Evolutionary conservation across 37 sponge, comb jelly and placozoan species (phyloP), one percentile per base, ranked within the genome.

Genomic region (Haliclona indistincta): DNA sequence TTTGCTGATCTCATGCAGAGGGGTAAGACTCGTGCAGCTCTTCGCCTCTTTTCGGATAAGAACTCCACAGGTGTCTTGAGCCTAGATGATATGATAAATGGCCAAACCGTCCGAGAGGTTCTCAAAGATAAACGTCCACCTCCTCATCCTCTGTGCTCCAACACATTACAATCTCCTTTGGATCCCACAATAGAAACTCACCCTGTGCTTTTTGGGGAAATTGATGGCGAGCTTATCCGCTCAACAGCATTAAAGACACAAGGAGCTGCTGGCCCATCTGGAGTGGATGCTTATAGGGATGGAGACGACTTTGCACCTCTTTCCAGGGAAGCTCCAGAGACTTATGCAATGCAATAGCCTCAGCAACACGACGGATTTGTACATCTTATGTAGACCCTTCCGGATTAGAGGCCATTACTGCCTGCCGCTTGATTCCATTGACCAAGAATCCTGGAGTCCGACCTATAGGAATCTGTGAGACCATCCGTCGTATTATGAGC

Each of bases 391-490:
- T 86, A 17, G 61, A 80, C 41, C 87, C 87, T 44, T 54, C 51
- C 4, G 40, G 75, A 35, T 38, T 77, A 17, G 26, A 61, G 13
- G 82, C 72, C 11, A 38, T 81, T 38, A 51, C 49, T 20, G 76
- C 87, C 32, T 81, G 75, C 54, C 38, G 77, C 23, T 54, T 80
- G 22, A 80, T 86, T 40, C 60, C 87, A 20, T 56, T 80, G 23
- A 71, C 80, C 81, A 86, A 80, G 69, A 40, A 26, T 44, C 87
- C 81, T 41, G 73, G 78, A 23, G 67, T 84, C 2, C 39, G 79
- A 34, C 81, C 76, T 30, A 80, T 86, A 33, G 77, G 67, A 20
- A 38, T 80, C n/a, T 69, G 81, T n/a, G 81, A 80, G 51, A 68
- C 71, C 6, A 56, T 42, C 30, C 26, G 76, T 4, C 40, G 71